Base-by-base conservation (phyloP, 1,140 invertebrate genomes). In the Nephila pilipes region DNA sequence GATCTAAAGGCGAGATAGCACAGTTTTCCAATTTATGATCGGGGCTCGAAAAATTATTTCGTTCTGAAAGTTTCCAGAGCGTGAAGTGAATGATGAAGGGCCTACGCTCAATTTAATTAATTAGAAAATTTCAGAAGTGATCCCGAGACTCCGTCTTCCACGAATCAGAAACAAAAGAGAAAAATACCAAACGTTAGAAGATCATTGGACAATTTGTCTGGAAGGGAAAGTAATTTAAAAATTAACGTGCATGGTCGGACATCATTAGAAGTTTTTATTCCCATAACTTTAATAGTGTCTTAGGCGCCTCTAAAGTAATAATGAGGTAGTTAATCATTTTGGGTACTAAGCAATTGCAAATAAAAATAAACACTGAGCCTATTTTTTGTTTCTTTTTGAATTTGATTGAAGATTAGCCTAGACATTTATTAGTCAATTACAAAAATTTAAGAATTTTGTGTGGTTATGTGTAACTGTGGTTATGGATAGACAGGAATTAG, bases 31-130 rank as follows among this genome's bases (percentile, higher is more conserved):
- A 46, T 75, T 75, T 75, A 75, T 75, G 69, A 75, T 32, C 29
- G 18, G 6, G 69, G 29, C 16, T 75, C 32, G 69, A 75, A 75
- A 75, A 75, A 75, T 75, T 75, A 75, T 75, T 75, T 75, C 69
- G 69, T 16, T 18, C 69, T 75, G 46, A 57, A 83, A 83, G 54
- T 83, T 57, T 83, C 46, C 81, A n/a, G 54, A 83, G 18, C 81
- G 25, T 83, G 38, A 57, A 57, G 81, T 16, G 81, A 83, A 55
- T 57, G 81, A 83, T 83, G 81, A 57, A 83, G 81, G 36, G 29
- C 20, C 81, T n/a, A 57, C 81, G 81, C 81, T 83, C 81, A 83
- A 83, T 83, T 83, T 83, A 83, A 83, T 83, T 83, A 83, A 83
- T 83, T 83, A 83, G 81, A 83, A 83, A 83, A 83, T 83, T 83